Base-by-base conservation (phyloP, 2,797 vertebrate genomes). In the Muscicapa striata region DNA sequence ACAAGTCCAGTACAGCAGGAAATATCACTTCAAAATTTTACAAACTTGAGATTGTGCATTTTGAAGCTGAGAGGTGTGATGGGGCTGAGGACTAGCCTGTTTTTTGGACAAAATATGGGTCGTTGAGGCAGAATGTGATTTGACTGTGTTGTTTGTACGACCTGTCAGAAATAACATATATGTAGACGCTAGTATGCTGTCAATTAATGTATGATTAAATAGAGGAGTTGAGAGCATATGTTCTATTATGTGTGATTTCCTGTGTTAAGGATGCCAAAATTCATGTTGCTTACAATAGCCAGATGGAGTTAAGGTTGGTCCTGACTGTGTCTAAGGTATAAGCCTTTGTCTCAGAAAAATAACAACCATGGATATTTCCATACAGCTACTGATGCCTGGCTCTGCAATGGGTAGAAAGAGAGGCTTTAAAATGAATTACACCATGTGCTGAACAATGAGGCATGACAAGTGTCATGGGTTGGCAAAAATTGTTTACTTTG, bases 371-470 rank as follows among this genome's bases (percentile, higher is more conserved):
- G 69, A 1, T 84, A 52, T 66, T 89, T 91, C 43, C 23, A 41
- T 63, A 18, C 13, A 70, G 23, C 63, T 49, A 26, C 30, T 1
- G 0, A 36, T 90, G 17, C 36, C 15, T 86, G 43, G 15, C 45
- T 78, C 29, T 83, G 43, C 43, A 68, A 0, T 1, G 4, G 15
- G 26, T 45, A 63, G 54, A 58, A 26, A 11, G 0, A 74, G 78
- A 72, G 32, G 68, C n/a, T 67, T 83, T 72, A 54, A 41, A 76
- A 46, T 46, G 22, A 73, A 48, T 13, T 36, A 36, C 14, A n/a
- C 24, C 49, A 11, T 1, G 6, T 79, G 46, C 43, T 1, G 0
- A 46, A 15, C 0, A 0, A 34, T 38, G 52, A 54, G 34, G 20
- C 6, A 11, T 0, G 1, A 16, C 0, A 9, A 24, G 21, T 77